Base-by-base conservation (phyloP, 1,140 invertebrate genomes). In the Drosophila santomea region DNA sequence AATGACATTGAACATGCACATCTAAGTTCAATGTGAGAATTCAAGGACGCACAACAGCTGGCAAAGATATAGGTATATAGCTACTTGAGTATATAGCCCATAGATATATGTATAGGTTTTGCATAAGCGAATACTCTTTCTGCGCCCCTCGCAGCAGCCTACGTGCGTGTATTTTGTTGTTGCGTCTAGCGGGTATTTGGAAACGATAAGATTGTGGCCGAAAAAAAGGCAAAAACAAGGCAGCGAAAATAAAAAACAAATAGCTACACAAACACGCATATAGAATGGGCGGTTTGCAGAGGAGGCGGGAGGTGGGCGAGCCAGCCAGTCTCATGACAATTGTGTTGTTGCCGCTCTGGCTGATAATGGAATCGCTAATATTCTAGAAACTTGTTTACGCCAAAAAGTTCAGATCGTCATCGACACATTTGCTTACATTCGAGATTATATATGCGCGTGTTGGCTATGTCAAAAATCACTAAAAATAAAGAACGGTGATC, bases 381-480 rank as follows among this genome's bases (percentile, higher is more conserved):
- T 88, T 91, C 75, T 88, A 90, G 71, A 91, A 91, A 91, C 88
- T 91, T 91, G 88, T 91, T 91, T 91, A 91, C 78, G 88, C 78
- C 73, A 82, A 89, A 80, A 75, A 52, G 39, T 15, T 67, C 62
- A 44, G 61, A 66, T 77, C 58, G 75, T 67, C 60, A 74, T 73
- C 68, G 60, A 68, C 36, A 76, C 73, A 74, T 61, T 64, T 69
- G 72, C 73, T 56, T 78, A 74, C 80, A 78, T 78, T 60, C 23
- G 38, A 55, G 71, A 76, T 63, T 72, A 58, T 41, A 50, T 50
- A 43, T 44, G 12, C 17, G 35, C 36, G 67, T 55, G 17, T 39
- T 17, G 50, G 28, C 32, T 54, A n/a, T 54, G 35, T 25, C 47
- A 41, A 43, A 55, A 39, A 11, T n/a, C 51, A 78, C 58, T 89